Percentiles rank a stretch among this genome's conserved stretches.
phyloP scores from a whole-genome alignment of 2,797 vertebrate genomes.

The Pangasius macronema region DNA sequence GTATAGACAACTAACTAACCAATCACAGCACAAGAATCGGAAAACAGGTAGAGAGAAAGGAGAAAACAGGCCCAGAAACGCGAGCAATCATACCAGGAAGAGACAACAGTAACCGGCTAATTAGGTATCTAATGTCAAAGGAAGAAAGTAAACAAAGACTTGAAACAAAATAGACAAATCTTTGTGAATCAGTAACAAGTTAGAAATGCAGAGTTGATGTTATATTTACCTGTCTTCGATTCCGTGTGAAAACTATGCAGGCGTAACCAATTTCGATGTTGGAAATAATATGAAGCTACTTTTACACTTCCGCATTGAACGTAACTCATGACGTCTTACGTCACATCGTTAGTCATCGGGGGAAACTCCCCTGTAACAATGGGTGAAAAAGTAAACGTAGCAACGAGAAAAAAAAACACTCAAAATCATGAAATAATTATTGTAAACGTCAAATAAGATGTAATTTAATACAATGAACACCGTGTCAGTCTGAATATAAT shows the following conservation, averaged over 20 bases:
- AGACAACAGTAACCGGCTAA: constrained; percentile 9
- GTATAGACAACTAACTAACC: neutral
- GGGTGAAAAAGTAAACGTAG: neutral
- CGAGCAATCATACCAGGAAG: constrained; percentile 40
- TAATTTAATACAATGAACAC: neutral
- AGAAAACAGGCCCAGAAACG: neutral
- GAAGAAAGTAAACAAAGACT: constrained; percentile 34
- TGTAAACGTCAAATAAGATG: neutral
- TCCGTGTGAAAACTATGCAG: neutral
- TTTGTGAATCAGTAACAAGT: neutral
- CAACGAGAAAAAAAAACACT: neutral
- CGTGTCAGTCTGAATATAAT: neutral
- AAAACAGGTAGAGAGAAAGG: neutral
- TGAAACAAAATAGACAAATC: neutral
- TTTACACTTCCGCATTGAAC: constrained; percentile 43
- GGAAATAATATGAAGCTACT: constrained; percentile 11
- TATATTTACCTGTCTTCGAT: constrained; percentile 22
- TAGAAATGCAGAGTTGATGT: neutral
- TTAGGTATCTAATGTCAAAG: constrained; percentile 26
- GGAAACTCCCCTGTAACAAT: constrained; percentile 35
- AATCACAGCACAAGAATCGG: neutral
- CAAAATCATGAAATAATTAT: neutral
- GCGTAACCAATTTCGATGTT: neutral
- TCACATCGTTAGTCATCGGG: constrained; percentile 23
- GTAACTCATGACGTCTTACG: constrained; percentile 4